These are phyloP conservation scores for Nephrotoma appendiculata DNA, from an alignment of 2,888 invertebrate species.

Conservation along the genomic window DNA sequence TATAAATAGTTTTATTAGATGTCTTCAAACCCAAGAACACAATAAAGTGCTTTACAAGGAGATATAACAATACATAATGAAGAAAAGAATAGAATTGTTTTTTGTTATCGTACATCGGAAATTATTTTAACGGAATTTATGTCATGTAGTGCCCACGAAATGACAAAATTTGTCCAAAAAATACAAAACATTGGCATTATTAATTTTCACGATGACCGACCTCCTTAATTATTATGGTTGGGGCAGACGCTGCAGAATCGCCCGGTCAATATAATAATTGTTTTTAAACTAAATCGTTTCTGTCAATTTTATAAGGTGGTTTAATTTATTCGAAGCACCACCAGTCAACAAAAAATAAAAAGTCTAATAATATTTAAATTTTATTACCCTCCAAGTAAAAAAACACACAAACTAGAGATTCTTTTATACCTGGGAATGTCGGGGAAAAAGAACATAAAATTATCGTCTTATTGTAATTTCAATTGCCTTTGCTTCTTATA, in stretches of 20 bases:
- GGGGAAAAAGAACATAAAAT: background rate
- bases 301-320: background rate
- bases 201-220: background rate
- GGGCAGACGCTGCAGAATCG: background rate
- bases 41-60: background rate
- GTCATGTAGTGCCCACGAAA: too few relatives aligned
- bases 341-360: background rate
- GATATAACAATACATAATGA: background rate
- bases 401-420: background rate
- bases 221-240: background rate
- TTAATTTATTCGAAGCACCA: background rate
- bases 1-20: background rate
- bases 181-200: background rate
- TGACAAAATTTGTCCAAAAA: background rate
- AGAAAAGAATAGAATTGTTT: background rate
- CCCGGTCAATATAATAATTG: too few relatives aligned
- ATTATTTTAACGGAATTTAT: background rate
- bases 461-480: background rate
- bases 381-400: background rate
- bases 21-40: background rate
- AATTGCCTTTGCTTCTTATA: background rate
- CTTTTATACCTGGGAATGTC: background rate
- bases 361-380: background rate
- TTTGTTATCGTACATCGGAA: background rate
- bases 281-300: background rate